These are phyloP conservation scores for Drosophila watanabei DNA, from an alignment of 1,140 invertebrate species.

Conservation along the genomic window DNA sequence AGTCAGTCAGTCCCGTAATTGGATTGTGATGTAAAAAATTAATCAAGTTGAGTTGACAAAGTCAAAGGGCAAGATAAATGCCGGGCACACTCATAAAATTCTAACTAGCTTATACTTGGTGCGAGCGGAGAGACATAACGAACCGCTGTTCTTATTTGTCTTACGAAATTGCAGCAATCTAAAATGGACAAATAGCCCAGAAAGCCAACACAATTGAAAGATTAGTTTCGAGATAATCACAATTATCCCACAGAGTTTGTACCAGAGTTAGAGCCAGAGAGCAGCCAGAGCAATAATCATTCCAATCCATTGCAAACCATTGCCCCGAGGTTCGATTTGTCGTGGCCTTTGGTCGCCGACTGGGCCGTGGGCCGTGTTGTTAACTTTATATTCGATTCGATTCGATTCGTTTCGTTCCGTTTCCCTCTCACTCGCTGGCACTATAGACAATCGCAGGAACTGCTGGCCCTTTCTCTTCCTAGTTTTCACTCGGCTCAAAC, in stretches of 20 bases:
- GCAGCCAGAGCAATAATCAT: conserved; percentile 32
- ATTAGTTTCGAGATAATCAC: conserved; percentile 48
- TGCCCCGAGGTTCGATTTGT: conserved; percentile 49
- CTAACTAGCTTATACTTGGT: neutral
- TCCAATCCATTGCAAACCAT: conserved; percentile 29
- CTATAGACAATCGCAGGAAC: conserved; percentile 27
- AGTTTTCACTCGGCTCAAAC: conserved; percentile 28
- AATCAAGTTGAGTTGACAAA: conserved; percentile 8
- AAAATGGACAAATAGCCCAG: conserved; percentile 45
- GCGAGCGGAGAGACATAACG: conserved; percentile 11
- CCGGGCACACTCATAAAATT: conserved; percentile 25
- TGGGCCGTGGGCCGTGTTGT: neutral
- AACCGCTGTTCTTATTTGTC: conserved; percentile 39
- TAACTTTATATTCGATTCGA: conserved; percentile 22
- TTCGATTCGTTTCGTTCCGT: too few relatives aligned
- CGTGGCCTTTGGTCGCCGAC: conserved; percentile 26
- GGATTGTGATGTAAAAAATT: conserved; percentile 10
- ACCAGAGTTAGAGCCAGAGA: neutral
- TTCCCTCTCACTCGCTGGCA: conserved; percentile 19
- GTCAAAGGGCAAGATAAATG: conserved; percentile 37
- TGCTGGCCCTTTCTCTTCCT: conserved; percentile 53
- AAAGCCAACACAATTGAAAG: conserved; percentile 55
- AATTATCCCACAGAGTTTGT: conserved; percentile 19
- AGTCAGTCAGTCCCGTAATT: neutral
- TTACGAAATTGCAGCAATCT: conserved; percentile 46